A percentile compares a stretch with the other conserved stretches of the same genome.
phyloP scores from a whole-genome alignment of 2,113 vertebrate species.

The Campylomormyrus tamandua region DNA sequence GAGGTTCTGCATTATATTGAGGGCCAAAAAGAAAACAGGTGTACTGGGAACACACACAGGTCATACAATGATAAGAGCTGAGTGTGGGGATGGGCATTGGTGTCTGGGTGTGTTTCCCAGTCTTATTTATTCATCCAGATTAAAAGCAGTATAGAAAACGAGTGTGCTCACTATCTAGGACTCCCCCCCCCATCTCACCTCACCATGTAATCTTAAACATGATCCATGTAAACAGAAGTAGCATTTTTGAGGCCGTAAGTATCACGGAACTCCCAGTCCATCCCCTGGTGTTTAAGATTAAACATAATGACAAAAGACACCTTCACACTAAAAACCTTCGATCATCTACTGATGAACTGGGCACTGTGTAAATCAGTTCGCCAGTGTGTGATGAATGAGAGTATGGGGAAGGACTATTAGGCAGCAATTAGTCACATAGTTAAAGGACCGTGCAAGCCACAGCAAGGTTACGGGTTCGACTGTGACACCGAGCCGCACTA shows the following conservation, averaged over 20 bases:
- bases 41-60: not conserved
- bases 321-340: not conserved
- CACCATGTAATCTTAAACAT: not conserved
- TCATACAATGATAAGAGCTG: not conserved
- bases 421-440: not conserved
- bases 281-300: not conserved
- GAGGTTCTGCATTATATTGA: not conserved
- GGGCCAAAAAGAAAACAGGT: not conserved
- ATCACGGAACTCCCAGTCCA: not conserved
- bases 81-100: not conserved
- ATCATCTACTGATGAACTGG: not conserved
- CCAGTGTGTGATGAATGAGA: slow-evolving; percentile 2
- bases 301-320: not conserved
- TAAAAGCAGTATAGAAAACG: not conserved
- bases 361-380: not conserved
- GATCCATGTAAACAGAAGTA: not conserved
- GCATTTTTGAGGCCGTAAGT: not conserved
- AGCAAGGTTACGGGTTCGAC: not conserved
- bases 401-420: not conserved
- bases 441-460: not conserved
- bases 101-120: not conserved
- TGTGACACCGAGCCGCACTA: not conserved
- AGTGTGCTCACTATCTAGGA: not conserved
- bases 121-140: not conserved
- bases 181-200: not conserved